Percentiles rank a stretch among this genome's conserved stretches.
Evolutionary conservation across 2,888 invertebrate genomes (phyloP).

Genomic region (Mesorhabditis belari): DNA sequence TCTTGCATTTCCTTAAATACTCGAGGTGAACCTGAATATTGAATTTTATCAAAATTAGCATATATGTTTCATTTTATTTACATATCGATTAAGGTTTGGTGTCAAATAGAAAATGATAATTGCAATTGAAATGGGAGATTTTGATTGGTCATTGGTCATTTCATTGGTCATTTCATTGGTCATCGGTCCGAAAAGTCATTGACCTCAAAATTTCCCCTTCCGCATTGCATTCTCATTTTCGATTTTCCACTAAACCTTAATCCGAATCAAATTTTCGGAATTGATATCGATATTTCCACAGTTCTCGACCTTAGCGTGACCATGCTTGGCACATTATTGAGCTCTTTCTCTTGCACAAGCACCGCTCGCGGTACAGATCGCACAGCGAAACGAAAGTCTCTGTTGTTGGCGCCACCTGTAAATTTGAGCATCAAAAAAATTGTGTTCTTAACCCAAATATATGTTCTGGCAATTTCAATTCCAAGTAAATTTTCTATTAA

Average conservation of each 20-base stretch:
- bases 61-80: background rate
- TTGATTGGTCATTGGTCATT: no score
- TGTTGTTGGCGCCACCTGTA: conserved; percentile 78
- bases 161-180: no score
- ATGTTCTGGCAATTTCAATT: background rate
- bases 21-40: conserved; percentile 68
- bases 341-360: conserved; percentile 71
- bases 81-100: background rate
- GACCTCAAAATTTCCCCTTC: no score
- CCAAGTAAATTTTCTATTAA: background rate
- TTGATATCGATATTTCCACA: no score
- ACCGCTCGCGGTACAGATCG: conserved; percentile 83
- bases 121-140: no score
- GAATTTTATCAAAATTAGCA: no score
- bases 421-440: background rate
- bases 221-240: no score
- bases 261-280: no score
- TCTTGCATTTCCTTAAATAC: conserved; percentile 72
- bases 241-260: no score
- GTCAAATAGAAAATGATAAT: background rate
- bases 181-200: no score
- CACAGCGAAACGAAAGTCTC: conserved; percentile 91
- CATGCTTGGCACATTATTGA: conserved; percentile 36
- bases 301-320: conserved; percentile 34
- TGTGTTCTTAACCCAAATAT: background rate